Base-by-base conservation (phyloP, 2,797 vertebrate species). In the Schizopygopsis malacanthus region DNA sequence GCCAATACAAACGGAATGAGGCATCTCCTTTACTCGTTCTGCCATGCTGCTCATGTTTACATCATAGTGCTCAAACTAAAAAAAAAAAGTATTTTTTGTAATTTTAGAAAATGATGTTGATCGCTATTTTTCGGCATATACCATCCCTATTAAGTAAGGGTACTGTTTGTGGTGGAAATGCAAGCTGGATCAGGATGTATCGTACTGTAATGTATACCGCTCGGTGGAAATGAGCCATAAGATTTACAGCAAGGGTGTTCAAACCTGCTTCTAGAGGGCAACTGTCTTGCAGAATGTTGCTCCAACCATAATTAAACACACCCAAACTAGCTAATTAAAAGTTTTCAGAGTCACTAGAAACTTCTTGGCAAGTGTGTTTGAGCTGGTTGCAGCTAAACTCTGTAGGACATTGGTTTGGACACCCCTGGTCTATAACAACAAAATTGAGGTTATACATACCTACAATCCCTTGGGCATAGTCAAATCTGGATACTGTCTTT, bases 401-500 rank as follows among this genome's bases (percentile, higher is more conserved):
- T 28, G 25, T 12, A 33, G 25, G 25, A 28, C 25, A 15, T 65
- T 15, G 61, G 61, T 1, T 54, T 8, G 18, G 52, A 65, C 5
- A 65, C 13, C 13, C 2, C 13, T 65, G 25, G 12, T 16, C 10
- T 54, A 28, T 37, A 63, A 45, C 7, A 47, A 33, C n/a, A 67
- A 59, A 15, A 59, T 12, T 67, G n/a, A 6, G 25, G 25, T 12
- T 2, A 70, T 4, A 45, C 90, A 79, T 90, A 95, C 95, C 94
- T 43, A 95, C 4, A 1, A 39, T 0, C 76, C 95, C 95, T 91
- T 96, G 95, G 11, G 89, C 87, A 79, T 95, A 78, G 83, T 95
- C 95, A 90, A 96, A 95, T 75, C 95, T 94, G 39, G 94, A 95
- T 50, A 93, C 1, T 1, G 93, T 92, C 12, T 91, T 92, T 16